Conservation (phyloP, 2,797 vertebrate genomes). For the Melanotaenia nigrans region DNA sequence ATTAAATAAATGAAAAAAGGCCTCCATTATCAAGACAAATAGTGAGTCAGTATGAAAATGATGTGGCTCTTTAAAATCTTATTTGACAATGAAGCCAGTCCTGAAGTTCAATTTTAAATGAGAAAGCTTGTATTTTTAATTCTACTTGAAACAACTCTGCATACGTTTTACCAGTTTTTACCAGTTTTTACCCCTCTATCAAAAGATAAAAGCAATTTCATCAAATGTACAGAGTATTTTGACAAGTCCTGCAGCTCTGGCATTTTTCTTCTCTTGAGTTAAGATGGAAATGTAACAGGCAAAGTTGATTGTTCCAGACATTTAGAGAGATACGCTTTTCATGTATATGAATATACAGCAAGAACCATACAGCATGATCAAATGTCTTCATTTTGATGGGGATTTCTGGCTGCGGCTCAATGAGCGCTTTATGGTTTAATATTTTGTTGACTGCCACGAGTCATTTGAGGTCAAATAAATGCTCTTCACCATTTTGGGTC, state of each 20-base stretch:
- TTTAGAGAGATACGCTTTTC: not conserved
- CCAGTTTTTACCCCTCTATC: not conserved
- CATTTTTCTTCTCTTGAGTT: not conserved
- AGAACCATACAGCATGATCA: not conserved
- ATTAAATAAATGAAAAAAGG: not conserved
- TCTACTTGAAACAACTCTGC: not conserved
- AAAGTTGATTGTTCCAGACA: not conserved
- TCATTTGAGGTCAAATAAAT: conserved; percentile 65
- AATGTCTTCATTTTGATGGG: no score
- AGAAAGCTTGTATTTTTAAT: not conserved
- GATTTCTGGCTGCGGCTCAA: not conserved
- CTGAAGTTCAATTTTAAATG: no score
- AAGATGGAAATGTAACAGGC: not conserved
- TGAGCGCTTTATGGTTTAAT: not conserved
- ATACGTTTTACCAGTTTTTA: no score
- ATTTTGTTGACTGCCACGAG: not conserved
- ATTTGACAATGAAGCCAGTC: not conserved
- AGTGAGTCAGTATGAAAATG: not conserved
- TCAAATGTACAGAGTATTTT: not conserved
- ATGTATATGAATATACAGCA: not conserved
- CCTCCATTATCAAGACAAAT: not conserved
- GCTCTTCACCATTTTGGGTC: conserved; percentile 37
- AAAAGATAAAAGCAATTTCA: no score
- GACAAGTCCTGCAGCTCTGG: not conserved
- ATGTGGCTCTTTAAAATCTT: not conserved